Evolutionary conservation across 2,797 vertebrate genomes (phyloP).

Genomic region (Rhynchonycteris naso): DNA sequence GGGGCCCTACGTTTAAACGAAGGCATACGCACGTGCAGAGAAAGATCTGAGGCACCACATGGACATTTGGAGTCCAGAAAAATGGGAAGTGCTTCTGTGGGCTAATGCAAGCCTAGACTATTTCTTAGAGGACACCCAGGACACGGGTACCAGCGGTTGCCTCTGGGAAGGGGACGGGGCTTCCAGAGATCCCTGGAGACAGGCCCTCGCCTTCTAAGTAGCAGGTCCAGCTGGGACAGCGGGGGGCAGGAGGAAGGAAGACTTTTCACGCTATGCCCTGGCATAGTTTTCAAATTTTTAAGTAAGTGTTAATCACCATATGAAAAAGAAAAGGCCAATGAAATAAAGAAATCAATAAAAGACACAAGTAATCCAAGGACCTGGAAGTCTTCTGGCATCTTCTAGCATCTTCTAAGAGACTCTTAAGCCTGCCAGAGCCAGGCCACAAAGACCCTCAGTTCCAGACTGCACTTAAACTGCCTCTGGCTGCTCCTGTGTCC

Average conservation of each 20-base stretch:
- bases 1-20: not conserved
- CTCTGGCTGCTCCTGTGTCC: not conserved
- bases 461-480: not conserved
- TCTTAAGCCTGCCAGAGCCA: not conserved
- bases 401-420: not conserved
- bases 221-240: not conserved
- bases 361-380: not conserved
- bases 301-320: not conserved
- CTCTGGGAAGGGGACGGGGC: not conserved
- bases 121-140: slow-evolving; percentile 16
- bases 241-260: not conserved
- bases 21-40: not conserved
- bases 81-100: not conserved
- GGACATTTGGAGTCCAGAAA: not conserved
- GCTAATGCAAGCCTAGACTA: not conserved
- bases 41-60: not conserved
- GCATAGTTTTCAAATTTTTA: not conserved
- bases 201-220: not conserved
- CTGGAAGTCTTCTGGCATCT: not conserved
- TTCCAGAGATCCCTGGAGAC: not conserved
- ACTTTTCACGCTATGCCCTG: not conserved
- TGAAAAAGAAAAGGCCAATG: not conserved
- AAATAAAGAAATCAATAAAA: slow-evolving; percentile 20
- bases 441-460: not conserved
- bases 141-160: not conserved